Conservation (phyloP, 2,113 vertebrate genomes). For the Mohoua ochrocephala region DNA sequence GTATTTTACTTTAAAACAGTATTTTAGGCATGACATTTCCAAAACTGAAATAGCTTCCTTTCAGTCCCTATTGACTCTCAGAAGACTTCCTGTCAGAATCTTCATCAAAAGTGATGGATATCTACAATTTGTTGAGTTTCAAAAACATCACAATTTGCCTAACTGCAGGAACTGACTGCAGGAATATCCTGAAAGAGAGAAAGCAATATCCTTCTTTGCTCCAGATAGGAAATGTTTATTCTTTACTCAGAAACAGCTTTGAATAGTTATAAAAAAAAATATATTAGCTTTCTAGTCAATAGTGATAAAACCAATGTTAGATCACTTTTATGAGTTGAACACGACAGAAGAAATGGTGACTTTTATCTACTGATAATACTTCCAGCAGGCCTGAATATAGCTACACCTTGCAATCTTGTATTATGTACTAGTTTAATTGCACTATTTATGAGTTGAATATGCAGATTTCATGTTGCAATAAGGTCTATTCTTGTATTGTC, state of each 20-base stretch:
- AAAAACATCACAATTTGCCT: not conserved
- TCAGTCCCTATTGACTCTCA: not conserved
- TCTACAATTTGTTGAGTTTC: not conserved
- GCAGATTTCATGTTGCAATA: not conserved
- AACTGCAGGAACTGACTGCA: not conserved
- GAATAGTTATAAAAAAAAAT: not conserved
- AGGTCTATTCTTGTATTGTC: not conserved
- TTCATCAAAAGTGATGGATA: not conserved
- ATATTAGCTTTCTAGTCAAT: not conserved
- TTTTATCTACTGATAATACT: not conserved
- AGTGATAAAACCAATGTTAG: not conserved
- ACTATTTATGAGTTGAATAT: slow-evolving; percentile 21
- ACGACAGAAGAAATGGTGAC: not conserved
- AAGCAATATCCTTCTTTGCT: not conserved
- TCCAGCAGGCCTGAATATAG: not conserved
- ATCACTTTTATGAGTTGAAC: not conserved
- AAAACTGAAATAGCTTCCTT: not conserved
- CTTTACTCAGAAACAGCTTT: not conserved
- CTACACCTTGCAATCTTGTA: not conserved
- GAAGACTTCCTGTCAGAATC: not conserved
- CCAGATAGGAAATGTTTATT: not conserved
- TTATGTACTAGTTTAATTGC: not conserved
- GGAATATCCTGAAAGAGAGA: not conserved
- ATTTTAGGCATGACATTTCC: not conserved
- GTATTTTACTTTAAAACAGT: not conserved